Base-by-base conservation (phyloP, 2,113 vertebrate genomes). In the Dasyprocta punctata region DNA sequence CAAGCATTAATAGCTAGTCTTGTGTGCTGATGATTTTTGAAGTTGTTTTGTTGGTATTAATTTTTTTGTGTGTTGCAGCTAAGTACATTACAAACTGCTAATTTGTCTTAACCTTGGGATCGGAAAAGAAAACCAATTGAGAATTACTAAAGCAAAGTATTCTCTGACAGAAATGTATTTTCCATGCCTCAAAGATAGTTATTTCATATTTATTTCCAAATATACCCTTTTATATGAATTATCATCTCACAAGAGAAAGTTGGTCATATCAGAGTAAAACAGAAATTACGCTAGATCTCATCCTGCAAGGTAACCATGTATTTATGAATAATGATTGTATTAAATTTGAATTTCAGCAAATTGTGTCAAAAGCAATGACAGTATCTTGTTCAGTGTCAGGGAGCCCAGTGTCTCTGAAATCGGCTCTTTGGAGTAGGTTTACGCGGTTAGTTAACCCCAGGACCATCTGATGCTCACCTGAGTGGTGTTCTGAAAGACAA, bases 381-480 rank as follows among this genome's bases (percentile, higher is more conserved):
- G 88, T 91, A 80, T 97, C 92, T 97, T 95, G 9, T 95, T 36
- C 73, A 61, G 83, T 95, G 80, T 94, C 78, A 94, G 54, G 60
- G 94, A 94, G 69, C n/a, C 33, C 58, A 73, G 28, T 88, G 24
- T 47, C 49, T 85, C 28, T 83, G 65, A 97, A 96, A 86, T 61
- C 91, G 36, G 52, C 89, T 94, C 47, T 91, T 92, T 82, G 83
- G 47, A 95, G 67, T 92, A 61, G 38, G 54, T 91, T 61, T n/a
- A 78, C n/a, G 38, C 78, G 47, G 30, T 78, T 85, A 88, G 61
- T 84, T 90, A 67, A 86, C 90, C n/a, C n/a, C n/a, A n/a, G n/a
- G n/a, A 14, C 90, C 54, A 95, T 47, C 41, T 89, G 60, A 80
- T 91, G 58, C 14, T 90, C 95, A 86, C 93, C 89, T 91, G 58